Percentiles rank a stretch among this genome's conserved stretches.
Conservation (phyloP, 2,888 invertebrate species). For the Stratiomys singularior region DNA sequence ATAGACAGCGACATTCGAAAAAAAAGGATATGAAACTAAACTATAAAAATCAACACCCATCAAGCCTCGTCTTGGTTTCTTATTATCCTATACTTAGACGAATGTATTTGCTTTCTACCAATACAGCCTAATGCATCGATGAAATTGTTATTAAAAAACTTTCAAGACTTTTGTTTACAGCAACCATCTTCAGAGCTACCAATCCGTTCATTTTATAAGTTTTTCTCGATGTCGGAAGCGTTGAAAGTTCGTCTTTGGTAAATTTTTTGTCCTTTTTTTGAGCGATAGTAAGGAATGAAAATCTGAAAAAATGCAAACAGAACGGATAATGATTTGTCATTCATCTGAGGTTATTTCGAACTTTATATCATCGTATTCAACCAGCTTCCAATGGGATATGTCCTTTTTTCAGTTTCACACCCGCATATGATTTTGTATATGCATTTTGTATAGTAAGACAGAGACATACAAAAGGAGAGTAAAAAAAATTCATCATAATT, state of each 20-base stretch:
- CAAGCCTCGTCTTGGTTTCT: background rate
- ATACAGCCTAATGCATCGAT: slow-evolving; percentile 38
- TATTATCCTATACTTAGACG: background rate
- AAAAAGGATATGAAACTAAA: slow-evolving; percentile 22
- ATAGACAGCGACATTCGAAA: slow-evolving; percentile 3
- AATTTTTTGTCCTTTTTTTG: background rate
- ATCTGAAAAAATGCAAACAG: too few relatives aligned
- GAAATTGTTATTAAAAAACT: slow-evolving; percentile 52
- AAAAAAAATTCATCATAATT: too few relatives aligned
- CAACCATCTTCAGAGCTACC: background rate
- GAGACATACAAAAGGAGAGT: too few relatives aligned
- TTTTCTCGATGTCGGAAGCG: slow-evolving; percentile 11
- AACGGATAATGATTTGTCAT: too few relatives aligned
- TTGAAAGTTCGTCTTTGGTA: slow-evolving; percentile 36
- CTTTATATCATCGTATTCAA: too few relatives aligned
- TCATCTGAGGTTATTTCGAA: too few relatives aligned
- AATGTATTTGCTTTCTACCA: background rate
- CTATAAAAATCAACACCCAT: slow-evolving; percentile 30
- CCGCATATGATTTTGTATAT: too few relatives aligned
- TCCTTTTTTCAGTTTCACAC: too few relatives aligned
- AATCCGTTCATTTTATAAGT: background rate
- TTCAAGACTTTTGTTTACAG: slow-evolving; percentile 47
- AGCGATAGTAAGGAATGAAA: too few relatives aligned
- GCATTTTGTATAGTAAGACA: too few relatives aligned
- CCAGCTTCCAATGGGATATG: too few relatives aligned